Evolutionary conservation across 2,797 vertebrate species (phyloP), one percentile per base, ranked within the genome.

Genomic region (Agapornis canus): DNA sequence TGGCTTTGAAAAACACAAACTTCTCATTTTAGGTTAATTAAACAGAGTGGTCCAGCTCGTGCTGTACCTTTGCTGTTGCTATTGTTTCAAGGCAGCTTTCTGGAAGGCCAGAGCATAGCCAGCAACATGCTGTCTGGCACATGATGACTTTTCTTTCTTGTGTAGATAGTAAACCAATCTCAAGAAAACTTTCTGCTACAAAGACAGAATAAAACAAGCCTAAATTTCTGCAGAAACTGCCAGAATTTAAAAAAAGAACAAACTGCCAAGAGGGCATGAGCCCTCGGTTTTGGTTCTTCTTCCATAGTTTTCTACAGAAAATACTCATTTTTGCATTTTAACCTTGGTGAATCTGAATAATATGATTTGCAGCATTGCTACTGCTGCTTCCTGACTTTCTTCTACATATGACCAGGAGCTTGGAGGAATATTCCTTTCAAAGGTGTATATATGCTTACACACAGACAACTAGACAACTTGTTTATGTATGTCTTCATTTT

Each of bases 71-170:
- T 43, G 80, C 71, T 72, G 82, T 20, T 71, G 6, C 92, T 35
- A 95, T 96, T 97, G 95, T 95, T 95, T 77, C 52, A 32, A 64
- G 37, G 72, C 56, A 79, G 71, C 32, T 35, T 26, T 73, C 37
- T 56, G 87, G 60, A 84, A 65, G 86, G 64, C 29, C 48, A 15
- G 35, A 63, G 65, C 13, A 27, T 45, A 85, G 70, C 68, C 83
- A 86, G 31, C 59, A 76, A 35, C 27, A 1, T 15, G 20, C 77
- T 76, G 27, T 25, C 59, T 86, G 88, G 70, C 15, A 75, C 70
- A 43, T 0, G 6, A 7, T 1, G 56, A 7, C 1, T 80, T 43
- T 52, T 57, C 13, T 66, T 86, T 51, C 63, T 90, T 51, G 25
- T 80, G 29, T 10, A 35, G 42, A n/a, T n/a, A 40, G 23, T 45